Evolutionary conservation across 2,113 vertebrate species (phyloP), one percentile per base, ranked within the genome.

Genomic region (Casuarius casuarius): DNA sequence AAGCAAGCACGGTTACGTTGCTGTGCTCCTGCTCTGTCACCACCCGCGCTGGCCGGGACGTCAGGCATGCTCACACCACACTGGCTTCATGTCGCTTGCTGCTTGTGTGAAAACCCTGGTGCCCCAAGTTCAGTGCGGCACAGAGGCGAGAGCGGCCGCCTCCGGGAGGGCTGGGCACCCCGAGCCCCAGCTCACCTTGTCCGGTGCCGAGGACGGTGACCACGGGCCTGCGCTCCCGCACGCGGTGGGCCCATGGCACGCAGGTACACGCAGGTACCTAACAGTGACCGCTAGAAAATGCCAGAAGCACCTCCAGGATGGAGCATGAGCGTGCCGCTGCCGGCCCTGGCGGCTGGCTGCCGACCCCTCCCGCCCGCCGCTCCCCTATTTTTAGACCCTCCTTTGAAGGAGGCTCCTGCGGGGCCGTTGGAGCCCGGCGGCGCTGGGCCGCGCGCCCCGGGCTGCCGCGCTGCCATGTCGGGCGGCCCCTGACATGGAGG

Each of bases 11-110:
- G 54, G 29, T 9, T 11, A 0, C 11, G 0, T 12, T 0, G 6
- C 85, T 1, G 38, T 0, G 73, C 65, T n/a, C 61, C 73, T 26
- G 67, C 48, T 29, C 46, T 7, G 0, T 0, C 3, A 15, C 49
- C 49, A 3, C 3, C 29, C 0, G 26, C 1, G 28, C 68, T 3
- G 10, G 29, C 74, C 23, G 35, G 42, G 28, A 4, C 2, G 0
- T 62, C 7, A 26, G 5, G 28, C 42, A 56, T 3, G 44, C 61
- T 56, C 40, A 0, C 4, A 1, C 10, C 1, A 35, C 13, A 1
- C 20, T 11, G 23, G 51, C 46, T 44, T 4, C 17, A 0, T 12
- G 26, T 49, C 31, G 12, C 48, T n/a, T 3, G 38, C 38, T 38
- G 38, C 38, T 38, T 38, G 3, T 25, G 46, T 33, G 5, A 51